A percentile compares a stretch with the other conserved stretches of the same genome.
Evolutionary conservation across 2,888 invertebrate species (phyloP).

Genomic region (Choristoneura rosaceana): DNA sequence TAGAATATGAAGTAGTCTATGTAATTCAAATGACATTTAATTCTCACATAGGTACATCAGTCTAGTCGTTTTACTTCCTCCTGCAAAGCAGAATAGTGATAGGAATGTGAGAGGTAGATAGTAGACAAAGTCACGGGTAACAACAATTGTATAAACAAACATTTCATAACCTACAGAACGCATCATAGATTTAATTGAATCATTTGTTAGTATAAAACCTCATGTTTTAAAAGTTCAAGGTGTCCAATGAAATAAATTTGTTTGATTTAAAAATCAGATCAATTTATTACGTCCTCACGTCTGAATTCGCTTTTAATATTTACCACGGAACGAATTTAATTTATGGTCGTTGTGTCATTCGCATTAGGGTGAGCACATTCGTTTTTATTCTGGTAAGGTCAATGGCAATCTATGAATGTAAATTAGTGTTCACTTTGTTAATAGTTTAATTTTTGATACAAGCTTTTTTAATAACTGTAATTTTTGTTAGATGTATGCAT

Average conservation of each 20-base stretch:
- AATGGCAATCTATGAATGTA: conserved; percentile 16
- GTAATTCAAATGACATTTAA: too few relatives aligned
- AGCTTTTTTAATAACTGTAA: too few relatives aligned
- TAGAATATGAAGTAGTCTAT: too few relatives aligned
- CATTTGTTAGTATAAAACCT: not conserved
- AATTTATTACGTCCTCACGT: conserved; percentile 34
- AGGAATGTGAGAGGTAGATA: too few relatives aligned
- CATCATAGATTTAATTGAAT: not conserved
- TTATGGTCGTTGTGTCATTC: conserved; percentile 28
- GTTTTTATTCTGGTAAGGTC: conserved; percentile 22
- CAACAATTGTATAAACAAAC: not conserved
- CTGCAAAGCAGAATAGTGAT: too few relatives aligned
- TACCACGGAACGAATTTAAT: conserved; percentile 28
- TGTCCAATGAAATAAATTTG: conserved; percentile 20
- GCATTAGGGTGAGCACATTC: conserved; percentile 20
- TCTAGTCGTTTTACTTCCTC: too few relatives aligned
- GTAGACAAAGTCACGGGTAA: too few relatives aligned
- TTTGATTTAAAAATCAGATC: conserved; percentile 33
- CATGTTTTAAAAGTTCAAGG: conserved; percentile 32
- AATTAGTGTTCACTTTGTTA: not conserved
- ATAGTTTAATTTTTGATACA: too few relatives aligned
- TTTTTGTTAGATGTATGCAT: too few relatives aligned
- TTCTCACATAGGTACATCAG: too few relatives aligned
- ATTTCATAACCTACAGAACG: not conserved
- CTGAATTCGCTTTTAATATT: conserved; percentile 19